Conservation (phyloP, 1,140 invertebrate species). For the Macrostomum lignano region DNA sequence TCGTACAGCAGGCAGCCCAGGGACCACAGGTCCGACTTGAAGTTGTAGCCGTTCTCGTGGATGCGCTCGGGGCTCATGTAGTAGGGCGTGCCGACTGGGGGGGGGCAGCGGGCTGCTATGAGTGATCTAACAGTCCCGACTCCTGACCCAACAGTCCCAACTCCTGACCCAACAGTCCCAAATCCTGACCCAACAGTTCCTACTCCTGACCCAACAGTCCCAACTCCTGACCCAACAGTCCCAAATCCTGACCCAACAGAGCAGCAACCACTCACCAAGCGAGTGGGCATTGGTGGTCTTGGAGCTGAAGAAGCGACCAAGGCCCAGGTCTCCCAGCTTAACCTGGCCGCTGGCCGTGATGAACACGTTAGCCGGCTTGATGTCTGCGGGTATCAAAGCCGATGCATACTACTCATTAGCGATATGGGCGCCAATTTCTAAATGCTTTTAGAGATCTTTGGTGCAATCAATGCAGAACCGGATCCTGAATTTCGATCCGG, state of each 20-base stretch:
- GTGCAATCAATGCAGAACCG: no score
- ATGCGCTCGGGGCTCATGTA: slow-evolving; percentile 56
- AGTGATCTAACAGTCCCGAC: no score
- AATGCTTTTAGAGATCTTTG: no score
- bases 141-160: no score
- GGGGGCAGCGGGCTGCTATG: no score
- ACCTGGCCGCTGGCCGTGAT: slow-evolving; percentile 41
- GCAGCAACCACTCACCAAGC: slow-evolving; percentile 23
- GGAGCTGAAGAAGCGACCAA: slow-evolving; percentile 39
- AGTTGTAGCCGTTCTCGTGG: slow-evolving; percentile 43
- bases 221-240: not conserved
- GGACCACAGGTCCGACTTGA: slow-evolving; percentile 52
- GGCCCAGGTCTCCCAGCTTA: slow-evolving; percentile 46
- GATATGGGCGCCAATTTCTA: no score
- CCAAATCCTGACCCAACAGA: not conserved
- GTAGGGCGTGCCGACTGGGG: slow-evolving; percentile 43
- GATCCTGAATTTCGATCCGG: no score
- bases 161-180: no score
- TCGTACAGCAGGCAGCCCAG: slow-evolving; percentile 48
- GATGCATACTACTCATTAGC: no score
- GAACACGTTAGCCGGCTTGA: slow-evolving; percentile 52
- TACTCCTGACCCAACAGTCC: no score
- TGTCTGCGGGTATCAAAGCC: slow-evolving; percentile 30
- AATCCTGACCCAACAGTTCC: no score
- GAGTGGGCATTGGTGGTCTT: slow-evolving; percentile 39